These are phyloP conservation scores for Melanotaenia trifasciata DNA, from an alignment of 2,797 vertebrate genomes.

Conservation along the genomic window DNA sequence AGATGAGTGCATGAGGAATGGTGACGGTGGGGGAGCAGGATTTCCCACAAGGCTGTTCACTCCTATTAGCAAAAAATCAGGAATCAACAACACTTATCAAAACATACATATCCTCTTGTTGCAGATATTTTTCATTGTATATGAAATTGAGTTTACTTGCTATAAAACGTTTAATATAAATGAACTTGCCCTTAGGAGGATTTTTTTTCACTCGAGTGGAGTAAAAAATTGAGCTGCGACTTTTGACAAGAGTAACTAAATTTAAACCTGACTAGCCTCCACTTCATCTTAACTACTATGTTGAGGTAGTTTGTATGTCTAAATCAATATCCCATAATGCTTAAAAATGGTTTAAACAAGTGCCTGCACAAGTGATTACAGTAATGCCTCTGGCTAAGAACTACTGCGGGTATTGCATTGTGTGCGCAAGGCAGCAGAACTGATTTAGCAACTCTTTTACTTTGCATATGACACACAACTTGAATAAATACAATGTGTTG, in stretches of 20 bases:
- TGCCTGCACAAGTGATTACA: constrained; percentile 20
- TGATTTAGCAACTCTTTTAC: constrained; percentile 12
- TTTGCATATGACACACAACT: neutral
- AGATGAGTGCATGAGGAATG: too few species aligned
- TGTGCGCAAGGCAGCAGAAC: constrained; percentile 10
- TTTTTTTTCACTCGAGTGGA: constrained; percentile 8
- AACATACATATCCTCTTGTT: too few species aligned
- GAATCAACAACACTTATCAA: too few species aligned
- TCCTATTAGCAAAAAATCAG: too few species aligned
- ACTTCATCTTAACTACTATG: constrained; percentile 12
- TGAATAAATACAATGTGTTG: neutral
- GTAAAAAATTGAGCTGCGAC: constrained; percentile 12
- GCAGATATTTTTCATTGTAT: too few species aligned
- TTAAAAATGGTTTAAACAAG: constrained; percentile 23
- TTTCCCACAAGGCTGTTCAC: too few species aligned
- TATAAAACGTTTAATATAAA: constrained; percentile 4
- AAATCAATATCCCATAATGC: constrained; percentile 32
- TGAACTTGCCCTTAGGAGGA: neutral
- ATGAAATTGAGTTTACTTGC: constrained; percentile 1
- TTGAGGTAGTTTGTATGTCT: constrained; percentile 11
- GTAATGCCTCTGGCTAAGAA: constrained; percentile 10
- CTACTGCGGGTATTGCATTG: constrained; percentile 10
- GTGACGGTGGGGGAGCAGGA: too few species aligned
- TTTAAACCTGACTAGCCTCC: constrained; percentile 26
- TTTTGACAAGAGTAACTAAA: constrained; percentile 21